These are phyloP conservation scores for Cerastis leucographa DNA, from an alignment of 2,888 invertebrate genomes.

Conservation along the genomic window DNA sequence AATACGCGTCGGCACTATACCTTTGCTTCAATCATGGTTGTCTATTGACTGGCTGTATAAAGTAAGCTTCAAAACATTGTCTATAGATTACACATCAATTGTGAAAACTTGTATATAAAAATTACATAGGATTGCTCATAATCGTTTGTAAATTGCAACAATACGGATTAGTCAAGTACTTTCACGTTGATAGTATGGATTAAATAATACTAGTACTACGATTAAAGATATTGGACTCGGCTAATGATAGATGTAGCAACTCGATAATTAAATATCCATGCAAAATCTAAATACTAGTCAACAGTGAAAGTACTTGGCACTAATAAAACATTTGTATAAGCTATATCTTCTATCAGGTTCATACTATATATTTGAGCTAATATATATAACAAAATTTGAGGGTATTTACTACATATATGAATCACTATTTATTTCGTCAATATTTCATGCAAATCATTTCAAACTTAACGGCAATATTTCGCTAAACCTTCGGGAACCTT, in stretches of 20 bases:
- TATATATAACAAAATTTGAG: conserved; percentile 53
- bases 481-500: conserved; percentile 48
- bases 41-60: conserved; percentile 52
- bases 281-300: conserved; percentile 42
- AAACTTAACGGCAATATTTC: conserved; percentile 56
- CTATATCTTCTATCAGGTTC: conserved; percentile 40
- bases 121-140: conserved; percentile 56
- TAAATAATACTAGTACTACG: conserved; percentile 36
- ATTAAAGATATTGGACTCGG: conserved; percentile 25
- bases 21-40: conserved; percentile 46
- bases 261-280: conserved; percentile 26
- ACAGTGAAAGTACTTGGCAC: conserved; percentile 54
- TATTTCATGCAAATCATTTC: conserved; percentile 58
- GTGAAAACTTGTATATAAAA: conserved; percentile 31
- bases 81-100: conserved; percentile 24
- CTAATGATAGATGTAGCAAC: conserved; percentile 31
- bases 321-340: conserved; percentile 51
- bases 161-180: conserved; percentile 54
- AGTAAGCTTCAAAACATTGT: conserved; percentile 32
- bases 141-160: conserved; percentile 54
- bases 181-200: conserved; percentile 39
- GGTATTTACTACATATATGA: conserved; percentile 28
- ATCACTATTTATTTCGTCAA: conserved; percentile 45
- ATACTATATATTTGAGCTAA: conserved; percentile 62
- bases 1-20: conserved; percentile 66